Base-by-base conservation (phyloP, 2,888 invertebrate genomes). In the Tromatobia lineatoria region DNA sequence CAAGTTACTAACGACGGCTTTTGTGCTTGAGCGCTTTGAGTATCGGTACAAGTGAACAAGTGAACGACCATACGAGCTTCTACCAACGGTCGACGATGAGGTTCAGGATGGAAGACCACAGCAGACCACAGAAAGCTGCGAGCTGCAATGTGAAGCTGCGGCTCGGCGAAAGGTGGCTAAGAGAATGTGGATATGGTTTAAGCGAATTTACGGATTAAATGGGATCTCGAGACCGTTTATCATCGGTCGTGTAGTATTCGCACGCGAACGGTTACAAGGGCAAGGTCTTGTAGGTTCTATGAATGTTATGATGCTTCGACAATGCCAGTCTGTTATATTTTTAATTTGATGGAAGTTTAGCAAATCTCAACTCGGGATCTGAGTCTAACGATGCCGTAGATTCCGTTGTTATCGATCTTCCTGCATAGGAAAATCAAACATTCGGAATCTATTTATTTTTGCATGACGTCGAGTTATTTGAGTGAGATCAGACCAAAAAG, bases 1-100 rank as follows among this genome's bases (percentile, higher is more conserved):
- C 83, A 87, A 91, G 89, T 91, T 89, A 90, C 91, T 90, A 91
- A 91, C 90, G 90, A 91, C 61, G 90, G 90, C 90, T 90, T 90
- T 91, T 90, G 91, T 90, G 87, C 57, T 71, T 45, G 57, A 73
- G 57, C 69, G 67, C 52, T 77, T 74, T 59, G 50, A 67, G 47
- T 75, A 50, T 64, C 38, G 76, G 50, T 52, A 64, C 69, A 70
- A 52, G 71, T 64, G 71, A 67, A 64, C 69, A 70, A 52, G 71
- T 64, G 71, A 67, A 69, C 4, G 47, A 73, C 73, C 45, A 71
- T 38, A 20, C 64, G 66, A 66, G 23, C 23, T 47, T 25, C 61
- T 59, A 52, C 57, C 70, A 70, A 34, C 29, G 34, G 8, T 50
- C 25, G 61, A 45, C 13, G 42, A 45, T 13, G 25, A 23, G 52